Base-by-base conservation (phyloP, 92 coral and sea anemone species). In the Metridium senile region DNA sequence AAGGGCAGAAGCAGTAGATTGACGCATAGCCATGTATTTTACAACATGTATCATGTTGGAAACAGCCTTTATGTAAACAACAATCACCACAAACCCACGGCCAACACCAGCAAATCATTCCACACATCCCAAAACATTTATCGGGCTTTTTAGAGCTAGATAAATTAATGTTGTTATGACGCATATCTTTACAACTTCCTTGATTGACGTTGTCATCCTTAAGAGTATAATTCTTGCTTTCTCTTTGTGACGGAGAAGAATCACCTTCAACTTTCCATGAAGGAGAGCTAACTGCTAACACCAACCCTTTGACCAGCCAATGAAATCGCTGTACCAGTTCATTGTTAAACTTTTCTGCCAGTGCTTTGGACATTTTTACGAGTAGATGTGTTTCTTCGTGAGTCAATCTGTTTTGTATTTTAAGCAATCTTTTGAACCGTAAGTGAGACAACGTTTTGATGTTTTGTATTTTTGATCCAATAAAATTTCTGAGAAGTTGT, bases 11-110 rank as follows among this genome's bases (percentile, higher is more conserved):
- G 54, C 89, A 85, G 49, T 68, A 70, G 2, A 77, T 52, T 9
- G 89, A 74, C 17, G 32, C 1, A 26, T 84, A 84, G 2, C 53
- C 74, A 0, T 53, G 73, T 46, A 26, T 68, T 19, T 61, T 76
- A 34, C 89, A 85, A 30, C 89, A 85, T 0, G 33, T 74, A 54
- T 85, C 89, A 21, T 85, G 89, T 19, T 85, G 86, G 0, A 73
- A 27, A 62, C 89, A 85, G 21, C 82, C 89, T 13, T 52, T 58
- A 58, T 85, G 86, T 25, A 80, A 30, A 35, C 86, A 85, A 31
- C 89, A 85, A 58, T 85, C 89, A 4, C 85, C 86, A 25, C 89
- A 85, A 0, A 85, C 63, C 89, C 86, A 85, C 28, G 79, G 52
- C 89, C 89, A 85, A 33, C 86, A 85, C 89, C 89, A 85, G n/a